Evolutionary conservation across 2,113 vertebrate genomes (phyloP).

Genomic region (Phocoena phocoena): DNA sequence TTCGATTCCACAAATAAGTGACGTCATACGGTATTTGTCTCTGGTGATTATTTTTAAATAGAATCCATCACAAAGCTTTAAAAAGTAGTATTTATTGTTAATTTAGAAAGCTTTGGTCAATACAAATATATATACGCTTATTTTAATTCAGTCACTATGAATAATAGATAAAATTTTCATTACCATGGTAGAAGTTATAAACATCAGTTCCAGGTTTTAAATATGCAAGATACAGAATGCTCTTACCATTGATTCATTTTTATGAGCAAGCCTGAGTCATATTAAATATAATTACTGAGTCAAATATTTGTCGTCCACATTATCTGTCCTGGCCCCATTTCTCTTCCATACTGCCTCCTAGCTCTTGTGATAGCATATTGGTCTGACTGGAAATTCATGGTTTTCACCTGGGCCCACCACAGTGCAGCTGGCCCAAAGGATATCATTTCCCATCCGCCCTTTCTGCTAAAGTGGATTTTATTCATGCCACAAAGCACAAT

Average conservation of each 20-base stretch:
- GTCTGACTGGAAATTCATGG: neutral
- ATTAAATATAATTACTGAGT: neutral
- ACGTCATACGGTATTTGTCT: neutral
- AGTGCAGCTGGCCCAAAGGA: neutral
- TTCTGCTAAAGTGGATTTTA: neutral
- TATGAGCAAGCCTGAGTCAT: neutral
- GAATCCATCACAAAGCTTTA: neutral
- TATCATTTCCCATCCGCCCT: neutral
- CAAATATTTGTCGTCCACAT: neutral
- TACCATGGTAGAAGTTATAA: slow-evolving; percentile 7
- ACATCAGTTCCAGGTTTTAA: slow-evolving; percentile 26
- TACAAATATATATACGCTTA: neutral
- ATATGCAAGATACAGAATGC: neutral
- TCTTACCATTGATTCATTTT: neutral
- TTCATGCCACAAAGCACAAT: neutral
- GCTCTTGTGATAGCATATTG: neutral
- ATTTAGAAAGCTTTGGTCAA: slow-evolving; percentile 5
- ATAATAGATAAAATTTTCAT: neutral
- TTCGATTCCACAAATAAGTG: neutral
- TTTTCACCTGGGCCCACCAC: neutral
- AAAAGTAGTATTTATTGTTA: neutral
- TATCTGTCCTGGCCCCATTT: neutral
- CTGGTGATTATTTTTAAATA: neutral
- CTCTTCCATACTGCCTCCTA: neutral
- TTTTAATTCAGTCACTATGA: slow-evolving; percentile 28